Conservation (phyloP, 2,113 vertebrate species). For the Micromys minutus region DNA sequence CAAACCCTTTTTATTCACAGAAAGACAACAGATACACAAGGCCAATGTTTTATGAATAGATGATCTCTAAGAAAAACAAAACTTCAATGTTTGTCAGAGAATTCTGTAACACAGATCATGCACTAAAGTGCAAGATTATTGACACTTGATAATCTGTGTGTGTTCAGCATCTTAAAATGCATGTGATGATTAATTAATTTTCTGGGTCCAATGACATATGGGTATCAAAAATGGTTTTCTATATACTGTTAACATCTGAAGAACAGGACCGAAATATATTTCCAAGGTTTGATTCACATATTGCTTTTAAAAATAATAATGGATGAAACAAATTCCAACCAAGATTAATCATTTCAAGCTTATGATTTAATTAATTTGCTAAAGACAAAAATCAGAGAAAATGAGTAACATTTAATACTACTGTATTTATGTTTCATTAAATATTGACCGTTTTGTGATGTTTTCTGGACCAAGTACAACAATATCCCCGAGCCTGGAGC, state of each 20-base stretch:
- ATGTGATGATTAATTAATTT: constrained; percentile 69
- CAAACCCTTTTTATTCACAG: constrained; percentile 8
- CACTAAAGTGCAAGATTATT: constrained; percentile 17
- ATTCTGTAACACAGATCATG: constrained; percentile 48
- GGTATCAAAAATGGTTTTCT: constrained; percentile 66
- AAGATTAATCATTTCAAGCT: constrained; percentile 58
- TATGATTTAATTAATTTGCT: constrained; percentile 61
- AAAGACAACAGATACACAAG: constrained; percentile 27
- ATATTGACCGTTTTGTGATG: constrained; percentile 25
- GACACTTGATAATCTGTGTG: constrained; percentile 46
- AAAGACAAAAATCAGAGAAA: constrained; percentile 36
- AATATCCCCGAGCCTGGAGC: neutral
- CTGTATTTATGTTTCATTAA: constrained; percentile 39
- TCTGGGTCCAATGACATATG: constrained; percentile 55
- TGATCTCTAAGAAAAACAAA: constrained; percentile 39
- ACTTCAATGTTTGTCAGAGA: constrained; percentile 28
- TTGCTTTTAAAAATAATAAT: constrained; percentile 58
- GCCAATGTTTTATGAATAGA: constrained; percentile 49
- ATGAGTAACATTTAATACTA: constrained; percentile 39
- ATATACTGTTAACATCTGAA: constrained; percentile 44
- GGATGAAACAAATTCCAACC: constrained; percentile 49
- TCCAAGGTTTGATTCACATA: constrained; percentile 55
- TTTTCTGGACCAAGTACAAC: constrained; percentile 39
- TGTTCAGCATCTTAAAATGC: constrained; percentile 63
- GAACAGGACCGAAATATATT: constrained; percentile 43